Evolutionary conservation across 23 tunicate genomes (phyloP), one percentile per base, ranked within the genome.

Genomic region (Phallusia fumigata): DNA sequence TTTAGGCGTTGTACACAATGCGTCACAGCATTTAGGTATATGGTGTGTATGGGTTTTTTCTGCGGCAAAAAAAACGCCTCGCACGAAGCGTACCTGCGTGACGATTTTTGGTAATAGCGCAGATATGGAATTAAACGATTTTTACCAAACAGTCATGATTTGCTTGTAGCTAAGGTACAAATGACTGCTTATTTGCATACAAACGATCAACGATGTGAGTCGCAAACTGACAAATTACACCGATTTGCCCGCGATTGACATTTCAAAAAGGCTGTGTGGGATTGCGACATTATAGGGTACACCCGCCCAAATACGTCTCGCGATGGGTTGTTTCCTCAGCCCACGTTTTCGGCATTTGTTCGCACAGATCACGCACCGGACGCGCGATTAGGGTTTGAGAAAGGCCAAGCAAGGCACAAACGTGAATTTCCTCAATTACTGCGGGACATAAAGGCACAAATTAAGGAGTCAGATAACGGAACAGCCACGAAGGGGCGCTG

Each of bases 351-450:
- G 28, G 3, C 16, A 21, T 24, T 58, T 24, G 69, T 21, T 58
- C 28, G 69, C 69, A 24, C 11, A 24, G 28, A 22, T 22, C 69
- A 58, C 69, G 69, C 28, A 58, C 69, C 69, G 69, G 69, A 58
- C 69, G 69, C 69, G 69, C 26, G 10, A 21, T 6, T 58, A 13
- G 69, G 69, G 69, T 58, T 58, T 58, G 3, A 24, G 5, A 24
- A 24, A 8, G 69, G 69, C 69, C 69, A 58, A 58, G 28, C 26
- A 22, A 58, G 28, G 26, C 28, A 21, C 28, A 58, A 58, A 58
- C 69, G 69, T 58, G 69, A 58, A 58, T 58, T 58, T 58, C 69
- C 69, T 58, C 69, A 58, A 58, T 58, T 21, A 58, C 28, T 24
- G 26, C 69, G 16, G 15, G 69, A 58, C 26, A 58, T 40, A 40